Percentiles rank a stretch among this genome's conserved stretches.
Evolutionary conservation across 2,797 vertebrate species (phyloP).

Genomic region (Argentina silus): DNA sequence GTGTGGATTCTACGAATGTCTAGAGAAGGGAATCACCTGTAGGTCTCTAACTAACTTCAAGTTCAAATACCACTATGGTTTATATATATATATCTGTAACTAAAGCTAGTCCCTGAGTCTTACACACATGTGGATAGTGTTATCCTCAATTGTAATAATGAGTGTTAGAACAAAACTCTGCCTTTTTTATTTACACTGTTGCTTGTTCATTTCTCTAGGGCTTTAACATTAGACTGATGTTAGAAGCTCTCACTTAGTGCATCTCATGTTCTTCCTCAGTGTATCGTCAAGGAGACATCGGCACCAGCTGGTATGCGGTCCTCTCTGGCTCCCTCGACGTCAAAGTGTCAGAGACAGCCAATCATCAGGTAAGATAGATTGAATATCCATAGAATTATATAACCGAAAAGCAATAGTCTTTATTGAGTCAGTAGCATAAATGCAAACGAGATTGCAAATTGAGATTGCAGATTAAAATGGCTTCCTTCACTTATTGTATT

Average conservation of each 20-base stretch:
- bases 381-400: neutral
- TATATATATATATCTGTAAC: neutral
- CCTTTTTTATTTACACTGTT: too few species aligned
- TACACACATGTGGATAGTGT: too few species aligned
- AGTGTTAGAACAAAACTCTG: too few species aligned
- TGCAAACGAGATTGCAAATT: neutral
- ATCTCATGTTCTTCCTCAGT: constrained; percentile 71
- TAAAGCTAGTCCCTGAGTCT: too few species aligned
- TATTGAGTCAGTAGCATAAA: neutral
- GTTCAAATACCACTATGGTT: neutral
- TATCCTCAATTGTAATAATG: too few species aligned
- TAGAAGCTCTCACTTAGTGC: neutral
- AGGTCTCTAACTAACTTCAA: constrained; percentile 60
- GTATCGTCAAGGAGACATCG: constrained; percentile 96
- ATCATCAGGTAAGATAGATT: constrained; percentile 28
- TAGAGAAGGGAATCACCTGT: constrained; percentile 97
- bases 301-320: constrained; percentile 97
- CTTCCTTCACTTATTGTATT: neutral
- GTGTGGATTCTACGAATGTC: constrained; percentile 92
- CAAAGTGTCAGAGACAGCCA: constrained; percentile 94
- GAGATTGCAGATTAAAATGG: neutral
- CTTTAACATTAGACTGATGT: neutral
- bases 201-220: too few species aligned
- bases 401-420: neutral
- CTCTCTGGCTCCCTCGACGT: constrained; percentile 97